A percentile compares a stretch with the other conserved stretches of the same genome.
Conservation (phyloP, 2,797 vertebrate genomes). For the Antrozous pallidus region DNA sequence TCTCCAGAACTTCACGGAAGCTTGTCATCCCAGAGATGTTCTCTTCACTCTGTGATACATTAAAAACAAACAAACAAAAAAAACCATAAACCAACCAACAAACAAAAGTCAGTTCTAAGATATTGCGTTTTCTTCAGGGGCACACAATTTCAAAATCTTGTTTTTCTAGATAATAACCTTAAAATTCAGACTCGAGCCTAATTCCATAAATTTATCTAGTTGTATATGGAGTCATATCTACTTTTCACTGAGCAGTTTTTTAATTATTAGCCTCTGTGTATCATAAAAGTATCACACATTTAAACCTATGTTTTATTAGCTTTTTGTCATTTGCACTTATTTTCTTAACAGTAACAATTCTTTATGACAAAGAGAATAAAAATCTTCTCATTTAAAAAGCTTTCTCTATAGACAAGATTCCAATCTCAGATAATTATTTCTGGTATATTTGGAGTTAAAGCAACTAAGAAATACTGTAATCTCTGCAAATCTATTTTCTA, state of each 20-base stretch:
- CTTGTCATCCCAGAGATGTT: constrained; percentile 98
- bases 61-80: background rate
- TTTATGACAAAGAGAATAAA: background rate
- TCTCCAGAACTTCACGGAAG: constrained; percentile 97
- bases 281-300: background rate
- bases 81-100: no score
- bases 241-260: background rate
- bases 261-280: background rate
- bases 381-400: background rate
- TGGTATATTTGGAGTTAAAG: background rate
- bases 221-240: background rate
- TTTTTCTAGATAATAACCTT: background rate
- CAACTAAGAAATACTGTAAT: background rate
- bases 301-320: background rate
- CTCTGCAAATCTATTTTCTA: constrained; percentile 6
- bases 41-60: constrained; percentile 90
- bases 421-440: constrained; percentile 16
- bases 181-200: background rate
- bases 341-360: background rate
- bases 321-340: background rate
- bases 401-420: background rate
- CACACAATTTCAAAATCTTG: background rate
- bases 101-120: background rate
- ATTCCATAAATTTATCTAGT: background rate
- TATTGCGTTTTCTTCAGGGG: background rate